A percentile compares a stretch with the other conserved stretches of the same genome.
Evolutionary conservation across 2,113 vertebrate species (phyloP).

Genomic region (Bombycilla garrulus): DNA sequence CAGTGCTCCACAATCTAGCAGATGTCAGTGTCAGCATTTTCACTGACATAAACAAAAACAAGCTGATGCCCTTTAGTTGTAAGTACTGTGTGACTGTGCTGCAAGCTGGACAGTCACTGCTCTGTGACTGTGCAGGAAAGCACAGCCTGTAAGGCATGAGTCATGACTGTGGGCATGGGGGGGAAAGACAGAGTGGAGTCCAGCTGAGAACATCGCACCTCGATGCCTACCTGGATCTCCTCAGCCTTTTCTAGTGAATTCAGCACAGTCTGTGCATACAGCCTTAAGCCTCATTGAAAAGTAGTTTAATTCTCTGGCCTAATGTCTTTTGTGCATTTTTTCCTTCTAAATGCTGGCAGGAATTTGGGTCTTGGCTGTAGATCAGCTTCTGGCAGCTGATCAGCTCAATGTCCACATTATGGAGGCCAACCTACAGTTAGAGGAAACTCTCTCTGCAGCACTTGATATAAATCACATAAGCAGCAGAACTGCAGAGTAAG

Average conservation of each 20-base stretch:
- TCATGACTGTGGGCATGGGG: not conserved
- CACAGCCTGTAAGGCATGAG: not conserved
- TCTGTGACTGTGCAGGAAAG: not conserved
- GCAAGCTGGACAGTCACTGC: not conserved
- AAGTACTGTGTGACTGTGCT: not conserved
- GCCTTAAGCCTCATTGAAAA: not conserved
- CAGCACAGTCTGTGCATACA: fast-evolving
- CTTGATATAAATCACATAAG: slow-evolving; percentile 20
- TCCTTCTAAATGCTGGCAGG: not conserved
- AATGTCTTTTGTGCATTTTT: not conserved
- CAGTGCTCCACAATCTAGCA: not conserved
- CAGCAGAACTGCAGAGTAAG: slow-evolving; percentile 22
- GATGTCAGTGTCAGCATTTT: not conserved
- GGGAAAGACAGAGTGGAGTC: fast-evolving
- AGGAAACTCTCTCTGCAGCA: slow-evolving; percentile 23
- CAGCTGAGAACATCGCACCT: not conserved
- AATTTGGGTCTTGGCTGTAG: slow-evolving; percentile 7
- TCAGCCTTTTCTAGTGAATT: not conserved
- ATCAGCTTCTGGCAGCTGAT: not conserved
- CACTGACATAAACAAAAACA: not conserved
- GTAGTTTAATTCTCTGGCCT: not conserved
- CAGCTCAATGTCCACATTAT: not conserved
- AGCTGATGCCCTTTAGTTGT: not conserved
- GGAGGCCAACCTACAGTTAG: not conserved
- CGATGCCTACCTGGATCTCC: not conserved